Evolutionary conservation across 2,888 invertebrate genomes (phyloP).

Genomic region (Trichogramma dendrolimi): DNA sequence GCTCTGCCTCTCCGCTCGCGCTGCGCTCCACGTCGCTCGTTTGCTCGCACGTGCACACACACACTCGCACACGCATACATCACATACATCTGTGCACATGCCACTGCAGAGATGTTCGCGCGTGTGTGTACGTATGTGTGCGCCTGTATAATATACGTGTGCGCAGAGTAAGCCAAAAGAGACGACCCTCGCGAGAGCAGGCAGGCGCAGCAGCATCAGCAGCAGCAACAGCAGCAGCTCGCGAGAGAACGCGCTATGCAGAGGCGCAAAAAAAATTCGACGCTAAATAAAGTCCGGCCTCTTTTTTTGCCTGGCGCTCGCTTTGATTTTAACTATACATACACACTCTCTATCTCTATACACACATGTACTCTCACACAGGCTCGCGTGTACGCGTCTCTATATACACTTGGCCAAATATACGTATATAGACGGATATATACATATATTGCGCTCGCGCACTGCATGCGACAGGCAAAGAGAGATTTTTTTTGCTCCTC

Average conservation of each 20-base stretch:
- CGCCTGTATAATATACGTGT: no score
- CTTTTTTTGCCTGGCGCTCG: neutral
- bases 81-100: neutral
- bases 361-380: no score
- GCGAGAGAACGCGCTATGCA: no score
- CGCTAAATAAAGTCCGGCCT: conserved; percentile 24
- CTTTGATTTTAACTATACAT: no score
- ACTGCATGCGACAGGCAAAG: neutral
- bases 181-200: no score
- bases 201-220: no score
- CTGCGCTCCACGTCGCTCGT: neutral
- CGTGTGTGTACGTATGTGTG: neutral
- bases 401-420: no score
- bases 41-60: conserved; percentile 3
- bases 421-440: no score
- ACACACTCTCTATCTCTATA: no score
- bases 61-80: neutral
- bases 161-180: no score
- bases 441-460: neutral
- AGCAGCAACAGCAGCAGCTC: no score
- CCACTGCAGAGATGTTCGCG: neutral
- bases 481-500: neutral
- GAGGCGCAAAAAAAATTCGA: conserved; percentile 22
- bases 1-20: conserved; percentile 7
- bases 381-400: no score